Percentiles rank a stretch among this genome's conserved stretches.
phyloP scores from a whole-genome alignment of 2,797 vertebrate genomes.

The Tangara arthus region DNA sequence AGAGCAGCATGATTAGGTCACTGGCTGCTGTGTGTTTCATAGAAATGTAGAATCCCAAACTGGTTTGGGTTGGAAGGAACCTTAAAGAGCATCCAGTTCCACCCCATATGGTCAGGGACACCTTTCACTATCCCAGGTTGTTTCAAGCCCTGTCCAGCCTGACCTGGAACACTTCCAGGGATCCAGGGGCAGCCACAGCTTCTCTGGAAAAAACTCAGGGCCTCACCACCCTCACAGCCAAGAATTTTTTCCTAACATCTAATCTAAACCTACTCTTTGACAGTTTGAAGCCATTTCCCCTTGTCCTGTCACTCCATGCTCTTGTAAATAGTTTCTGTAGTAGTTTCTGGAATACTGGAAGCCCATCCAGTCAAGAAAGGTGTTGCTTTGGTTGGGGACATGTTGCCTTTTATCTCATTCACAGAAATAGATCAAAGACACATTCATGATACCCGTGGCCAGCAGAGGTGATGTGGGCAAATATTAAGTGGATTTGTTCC shows the following conservation, averaged over 20 bases:
- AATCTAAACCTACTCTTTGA: neutral
- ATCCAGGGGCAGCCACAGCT: neutral
- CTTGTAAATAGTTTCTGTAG: neutral
- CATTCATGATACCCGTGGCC: fast-evolving
- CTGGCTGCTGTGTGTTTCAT: neutral
- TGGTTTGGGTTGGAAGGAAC: neutral
- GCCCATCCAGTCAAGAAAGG: neutral
- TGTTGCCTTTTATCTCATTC: neutral
- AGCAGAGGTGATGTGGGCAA: neutral
- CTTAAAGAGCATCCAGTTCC: neutral
- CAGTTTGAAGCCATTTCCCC: neutral
- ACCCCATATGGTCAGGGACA: neutral
- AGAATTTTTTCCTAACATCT: neutral
- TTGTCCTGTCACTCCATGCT: neutral
- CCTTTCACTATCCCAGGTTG: fast-evolving
- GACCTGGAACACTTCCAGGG: neutral
- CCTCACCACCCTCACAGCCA: neutral
- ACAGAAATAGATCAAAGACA: constrained; percentile 13
- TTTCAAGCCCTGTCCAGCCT: neutral
- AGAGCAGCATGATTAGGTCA: neutral
- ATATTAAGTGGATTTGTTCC: neutral
- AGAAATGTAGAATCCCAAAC: neutral
- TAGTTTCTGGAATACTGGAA: neutral
- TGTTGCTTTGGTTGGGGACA: neutral
- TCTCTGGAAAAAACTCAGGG: neutral